Percentiles rank a stretch among this genome's conserved stretches.
These are phyloP conservation scores for Falcunculus frontatus DNA, from an alignment of 2,113 vertebrate species.

Conservation along the genomic window DNA sequence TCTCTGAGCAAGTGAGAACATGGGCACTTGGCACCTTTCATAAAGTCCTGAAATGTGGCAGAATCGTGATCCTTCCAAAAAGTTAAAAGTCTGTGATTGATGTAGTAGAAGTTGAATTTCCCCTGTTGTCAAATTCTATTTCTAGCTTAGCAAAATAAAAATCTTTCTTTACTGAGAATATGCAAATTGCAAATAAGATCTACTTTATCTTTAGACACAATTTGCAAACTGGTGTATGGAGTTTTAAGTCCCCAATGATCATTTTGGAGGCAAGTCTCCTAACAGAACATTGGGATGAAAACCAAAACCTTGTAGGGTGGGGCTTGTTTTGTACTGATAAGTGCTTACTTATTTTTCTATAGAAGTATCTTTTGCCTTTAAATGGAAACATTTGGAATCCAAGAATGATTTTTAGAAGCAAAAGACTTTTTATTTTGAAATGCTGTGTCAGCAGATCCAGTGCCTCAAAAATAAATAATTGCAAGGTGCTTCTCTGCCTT, in stretches of 20 bases:
- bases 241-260: background rate
- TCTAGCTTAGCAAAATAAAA: background rate
- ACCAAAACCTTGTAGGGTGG: background rate
- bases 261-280: background rate
- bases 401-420: background rate
- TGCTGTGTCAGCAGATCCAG: background rate
- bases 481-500: slow-evolving; percentile 15
- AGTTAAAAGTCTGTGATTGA: background rate
- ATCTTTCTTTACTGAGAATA: background rate
- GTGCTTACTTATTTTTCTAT: background rate
- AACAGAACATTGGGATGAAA: background rate
- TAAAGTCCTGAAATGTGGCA: background rate
- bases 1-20: background rate
- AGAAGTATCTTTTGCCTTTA: background rate
- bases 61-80: background rate
- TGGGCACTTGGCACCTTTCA: background rate
- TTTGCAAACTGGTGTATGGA: background rate
- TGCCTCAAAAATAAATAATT: slow-evolving; percentile 33
- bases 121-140: background rate
- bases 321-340: background rate
- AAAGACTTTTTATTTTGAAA: background rate
- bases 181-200: background rate
- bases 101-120: background rate
- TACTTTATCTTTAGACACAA: background rate
- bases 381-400: background rate